A percentile compares a stretch with the other conserved stretches of the same genome.
phyloP scores from a whole-genome alignment of 2,888 invertebrate species.

The Troilus luridus region DNA sequence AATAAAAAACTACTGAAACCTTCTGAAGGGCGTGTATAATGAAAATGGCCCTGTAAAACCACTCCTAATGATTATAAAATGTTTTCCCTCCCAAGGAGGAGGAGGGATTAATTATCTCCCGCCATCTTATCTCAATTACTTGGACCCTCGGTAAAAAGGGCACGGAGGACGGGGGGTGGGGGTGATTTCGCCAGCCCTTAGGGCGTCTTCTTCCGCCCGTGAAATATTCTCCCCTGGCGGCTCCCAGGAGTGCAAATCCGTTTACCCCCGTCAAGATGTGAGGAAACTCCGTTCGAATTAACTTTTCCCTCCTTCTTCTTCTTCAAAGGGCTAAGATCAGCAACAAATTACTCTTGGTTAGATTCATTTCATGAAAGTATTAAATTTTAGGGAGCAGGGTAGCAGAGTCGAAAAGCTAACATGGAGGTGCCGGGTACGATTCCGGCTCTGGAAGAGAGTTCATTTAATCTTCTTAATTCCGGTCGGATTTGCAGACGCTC shows the following conservation, averaged over 20 bases:
- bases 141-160: conserved; percentile 5
- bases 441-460: too few species aligned
- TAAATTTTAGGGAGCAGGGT: too few species aligned
- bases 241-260: conserved; percentile 4
- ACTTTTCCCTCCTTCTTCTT: background rate
- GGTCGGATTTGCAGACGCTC: too few species aligned
- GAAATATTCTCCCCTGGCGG: conserved; percentile 19
- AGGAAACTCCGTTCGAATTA: background rate
- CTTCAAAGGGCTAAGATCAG: background rate
- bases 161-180: background rate
- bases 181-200: conserved; percentile 26
- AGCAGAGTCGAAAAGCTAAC: too few species aligned
- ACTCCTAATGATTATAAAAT: conserved; percentile 48
- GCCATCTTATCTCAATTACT: conserved; percentile 46
- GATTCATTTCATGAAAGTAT: background rate
- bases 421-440: too few species aligned
- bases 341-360: background rate
- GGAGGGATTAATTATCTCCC: conserved; percentile 34
- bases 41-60: conserved; percentile 47
- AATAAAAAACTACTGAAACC: background rate
- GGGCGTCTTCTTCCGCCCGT: conserved; percentile 20
- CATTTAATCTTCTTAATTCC: too few species aligned
- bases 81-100: background rate
- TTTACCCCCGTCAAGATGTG: background rate
- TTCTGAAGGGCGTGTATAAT: background rate